phyloP scores from a whole-genome alignment of 2,113 vertebrate genomes.

The Anarhynchus alexandrinus region DNA sequence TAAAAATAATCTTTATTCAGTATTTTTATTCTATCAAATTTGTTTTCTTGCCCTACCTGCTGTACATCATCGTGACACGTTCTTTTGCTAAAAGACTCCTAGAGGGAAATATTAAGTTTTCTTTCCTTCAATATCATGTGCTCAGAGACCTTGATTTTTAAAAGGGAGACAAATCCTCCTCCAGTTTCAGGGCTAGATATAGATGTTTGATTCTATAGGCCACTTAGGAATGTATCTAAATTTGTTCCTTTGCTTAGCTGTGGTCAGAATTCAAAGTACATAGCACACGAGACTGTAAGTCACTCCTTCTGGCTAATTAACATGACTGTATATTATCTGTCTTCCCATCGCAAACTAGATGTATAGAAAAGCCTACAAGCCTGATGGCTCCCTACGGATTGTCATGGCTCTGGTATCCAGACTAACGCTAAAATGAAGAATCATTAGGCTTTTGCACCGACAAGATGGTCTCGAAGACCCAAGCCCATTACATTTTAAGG shows the following conservation, averaged over 20 bases:
- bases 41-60: background rate
- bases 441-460: background rate
- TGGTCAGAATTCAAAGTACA: background rate
- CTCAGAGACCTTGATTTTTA: background rate
- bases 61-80: background rate
- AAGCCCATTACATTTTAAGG: background rate
- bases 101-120: background rate
- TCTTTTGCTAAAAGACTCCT: background rate
- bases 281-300: background rate
- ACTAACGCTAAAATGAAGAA: background rate
- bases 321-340: background rate
- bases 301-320: background rate
- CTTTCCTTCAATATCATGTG: background rate
- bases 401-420: background rate
- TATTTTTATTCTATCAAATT: background rate
- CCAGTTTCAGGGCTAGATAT: background rate
- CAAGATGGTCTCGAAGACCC: background rate
- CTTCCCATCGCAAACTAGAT: background rate
- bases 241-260: background rate
- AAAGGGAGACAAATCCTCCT: background rate
- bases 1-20: background rate
- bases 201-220: background rate
- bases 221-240: background rate
- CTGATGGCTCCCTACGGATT: background rate
- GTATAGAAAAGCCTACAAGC: background rate